Conservation (phyloP, 1,140 invertebrate genomes). For the Probaryconus sp. region DNA sequence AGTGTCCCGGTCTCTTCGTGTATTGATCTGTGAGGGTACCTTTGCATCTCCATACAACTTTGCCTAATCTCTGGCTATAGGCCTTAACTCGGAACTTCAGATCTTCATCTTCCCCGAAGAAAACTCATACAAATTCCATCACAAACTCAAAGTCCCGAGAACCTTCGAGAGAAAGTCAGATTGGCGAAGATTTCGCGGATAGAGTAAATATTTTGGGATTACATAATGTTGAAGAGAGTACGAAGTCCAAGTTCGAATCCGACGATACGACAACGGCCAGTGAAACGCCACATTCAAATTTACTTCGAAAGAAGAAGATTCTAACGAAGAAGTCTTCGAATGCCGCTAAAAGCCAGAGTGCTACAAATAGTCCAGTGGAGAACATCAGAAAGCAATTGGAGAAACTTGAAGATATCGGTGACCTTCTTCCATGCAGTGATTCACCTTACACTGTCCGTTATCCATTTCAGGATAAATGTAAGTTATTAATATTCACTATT, state of each 20-base stretch:
- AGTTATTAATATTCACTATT: too few relatives aligned
- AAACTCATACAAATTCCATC: slow-evolving; percentile 71
- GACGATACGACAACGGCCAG: slow-evolving; percentile 74
- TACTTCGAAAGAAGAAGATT: slow-evolving; percentile 67
- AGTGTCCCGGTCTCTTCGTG: too few relatives aligned
- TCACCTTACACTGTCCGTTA: slow-evolving; percentile 85
- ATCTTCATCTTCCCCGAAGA: slow-evolving; percentile 75
- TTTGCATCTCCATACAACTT: slow-evolving; percentile 76
- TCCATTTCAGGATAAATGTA: slow-evolving; percentile 84
- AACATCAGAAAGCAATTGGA: slow-evolving; percentile 86
- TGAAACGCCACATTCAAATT: slow-evolving; percentile 73
- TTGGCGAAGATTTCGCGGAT: slow-evolving; percentile 59
- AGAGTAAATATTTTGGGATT: slow-evolving; percentile 55
- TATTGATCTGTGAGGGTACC: slow-evolving; percentile 74
- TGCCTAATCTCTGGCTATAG: slow-evolving; percentile 78
- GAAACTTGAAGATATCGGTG: slow-evolving; percentile 88
- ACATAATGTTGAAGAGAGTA: slow-evolving; percentile 32
- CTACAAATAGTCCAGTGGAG: slow-evolving; percentile 84
- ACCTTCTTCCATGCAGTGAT: slow-evolving; percentile 86
- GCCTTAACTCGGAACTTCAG: slow-evolving; percentile 78
- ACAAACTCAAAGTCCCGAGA: slow-evolving; percentile 69
- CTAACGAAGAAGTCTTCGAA: slow-evolving; percentile 76
- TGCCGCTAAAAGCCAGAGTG: slow-evolving; percentile 52
- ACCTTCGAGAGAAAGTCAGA: slow-evolving; percentile 59
- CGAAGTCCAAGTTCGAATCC: slow-evolving; percentile 71